These are phyloP conservation scores for Herpetotheres cachinnans DNA, from an alignment of 2,113 vertebrate species.

Conservation along the genomic window DNA sequence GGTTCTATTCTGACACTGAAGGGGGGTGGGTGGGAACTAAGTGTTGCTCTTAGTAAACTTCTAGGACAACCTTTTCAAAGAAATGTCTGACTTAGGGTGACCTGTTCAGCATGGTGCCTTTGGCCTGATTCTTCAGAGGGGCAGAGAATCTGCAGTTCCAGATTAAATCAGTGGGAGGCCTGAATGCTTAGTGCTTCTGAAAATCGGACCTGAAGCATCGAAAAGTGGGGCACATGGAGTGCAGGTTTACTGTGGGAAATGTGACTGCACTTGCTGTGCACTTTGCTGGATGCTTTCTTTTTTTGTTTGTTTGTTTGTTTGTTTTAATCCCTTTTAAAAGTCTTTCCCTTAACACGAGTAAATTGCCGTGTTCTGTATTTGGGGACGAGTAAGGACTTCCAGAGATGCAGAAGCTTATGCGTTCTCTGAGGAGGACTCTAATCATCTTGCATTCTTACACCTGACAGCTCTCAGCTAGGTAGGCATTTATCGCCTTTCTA, in stretches of 20 bases:
- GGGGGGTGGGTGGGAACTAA: not conserved
- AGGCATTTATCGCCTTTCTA: not conserved
- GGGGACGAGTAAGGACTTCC: not conserved
- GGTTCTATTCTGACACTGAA: not conserved
- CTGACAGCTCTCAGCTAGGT: not conserved
- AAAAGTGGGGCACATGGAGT: not conserved
- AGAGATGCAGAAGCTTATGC: not conserved
- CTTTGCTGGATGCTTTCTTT: not conserved
- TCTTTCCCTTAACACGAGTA: not conserved
- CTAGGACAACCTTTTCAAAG: not conserved
- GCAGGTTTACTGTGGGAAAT: not conserved
- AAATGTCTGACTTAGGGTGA: not conserved
- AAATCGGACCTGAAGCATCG: not conserved
- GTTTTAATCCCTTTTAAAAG: not conserved
- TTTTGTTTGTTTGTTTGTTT: not conserved
- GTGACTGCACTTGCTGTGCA: not conserved
- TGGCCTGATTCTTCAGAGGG: not conserved
- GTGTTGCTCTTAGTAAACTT: not conserved
- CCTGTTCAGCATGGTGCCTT: not conserved
- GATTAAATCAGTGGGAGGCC: conserved; percentile 36
- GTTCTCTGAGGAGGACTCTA: not conserved
- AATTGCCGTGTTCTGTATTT: not conserved
- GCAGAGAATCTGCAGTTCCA: conserved; percentile 36
- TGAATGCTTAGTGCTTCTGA: not conserved
- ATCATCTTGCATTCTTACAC: not conserved